These are phyloP conservation scores for Rhopilema esculentum DNA, from an alignment of 30 jellyfish, hydroid and myxozoan species.

Conservation along the genomic window DNA sequence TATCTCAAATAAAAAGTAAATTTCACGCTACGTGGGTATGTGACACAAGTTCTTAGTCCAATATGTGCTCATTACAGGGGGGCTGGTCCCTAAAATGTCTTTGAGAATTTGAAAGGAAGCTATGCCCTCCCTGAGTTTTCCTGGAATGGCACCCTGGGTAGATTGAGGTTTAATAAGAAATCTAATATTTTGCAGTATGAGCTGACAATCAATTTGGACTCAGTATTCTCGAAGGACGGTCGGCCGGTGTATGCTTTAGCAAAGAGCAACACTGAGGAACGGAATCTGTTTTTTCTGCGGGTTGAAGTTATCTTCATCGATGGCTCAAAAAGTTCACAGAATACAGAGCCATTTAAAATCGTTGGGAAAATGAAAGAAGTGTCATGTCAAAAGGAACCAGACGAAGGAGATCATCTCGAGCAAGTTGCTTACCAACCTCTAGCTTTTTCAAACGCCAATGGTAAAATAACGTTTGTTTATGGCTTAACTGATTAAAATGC, in stretches of 20 bases:
- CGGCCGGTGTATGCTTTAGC: neutral
- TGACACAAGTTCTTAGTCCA: too few relatives aligned
- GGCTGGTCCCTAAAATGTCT: too few relatives aligned
- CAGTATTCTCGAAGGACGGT: neutral
- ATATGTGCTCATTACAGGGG: too few relatives aligned
- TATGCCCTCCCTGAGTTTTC: too few relatives aligned
- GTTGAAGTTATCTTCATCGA: neutral
- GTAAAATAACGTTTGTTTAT: too few relatives aligned
- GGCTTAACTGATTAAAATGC: too few relatives aligned
- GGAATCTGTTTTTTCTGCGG: neutral
- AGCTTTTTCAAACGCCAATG: neutral
- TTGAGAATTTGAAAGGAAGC: too few relatives aligned
- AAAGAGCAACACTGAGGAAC: neutral
- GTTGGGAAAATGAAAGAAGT: constrained; percentile 23
- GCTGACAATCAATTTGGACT: neutral
- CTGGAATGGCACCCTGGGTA: too few relatives aligned
- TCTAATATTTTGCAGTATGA: neutral
- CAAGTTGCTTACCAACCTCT: neutral
- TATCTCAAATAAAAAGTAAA: too few relatives aligned
- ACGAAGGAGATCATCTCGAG: neutral
- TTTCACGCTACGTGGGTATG: too few relatives aligned
- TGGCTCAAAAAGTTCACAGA: neutral
- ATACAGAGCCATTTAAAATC: constrained; percentile 1
- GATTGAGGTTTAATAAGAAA: neutral
- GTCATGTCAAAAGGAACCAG: neutral